Conservation (phyloP, 2,113 vertebrate genomes). For the Ochotona princeps region DNA sequence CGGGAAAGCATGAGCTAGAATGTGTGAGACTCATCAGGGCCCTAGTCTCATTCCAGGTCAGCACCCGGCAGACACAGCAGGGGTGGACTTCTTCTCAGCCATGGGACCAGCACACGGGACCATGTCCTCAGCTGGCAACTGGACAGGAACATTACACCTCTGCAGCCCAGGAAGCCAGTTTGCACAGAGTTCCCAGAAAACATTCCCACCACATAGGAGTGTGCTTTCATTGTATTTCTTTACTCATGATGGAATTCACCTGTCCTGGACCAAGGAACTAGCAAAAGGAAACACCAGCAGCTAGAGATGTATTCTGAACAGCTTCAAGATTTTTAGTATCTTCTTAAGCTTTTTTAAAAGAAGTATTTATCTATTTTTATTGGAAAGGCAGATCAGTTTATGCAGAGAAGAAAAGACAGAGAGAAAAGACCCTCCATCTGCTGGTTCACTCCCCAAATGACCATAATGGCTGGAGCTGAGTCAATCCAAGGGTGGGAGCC, state of each 20-base stretch:
- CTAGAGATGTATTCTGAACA: not conserved
- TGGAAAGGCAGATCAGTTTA: no score
- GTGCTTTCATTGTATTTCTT: not conserved
- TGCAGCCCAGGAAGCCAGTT: not conserved
- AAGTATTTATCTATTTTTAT: no score
- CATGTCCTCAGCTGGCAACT: not conserved
- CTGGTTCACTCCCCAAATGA: no score
- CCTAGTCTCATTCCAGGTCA: slow-evolving; percentile 77
- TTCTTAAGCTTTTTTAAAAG: no score
- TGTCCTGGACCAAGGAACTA: not conserved
- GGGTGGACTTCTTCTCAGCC: not conserved
- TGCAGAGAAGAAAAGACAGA: no score
- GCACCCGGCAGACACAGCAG: slow-evolving; percentile 72
- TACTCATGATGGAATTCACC: not conserved
- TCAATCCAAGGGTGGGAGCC: no score
- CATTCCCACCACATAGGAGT: not conserved
- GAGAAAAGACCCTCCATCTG: no score
- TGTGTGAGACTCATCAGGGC: slow-evolving; percentile 84
- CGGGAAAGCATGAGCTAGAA: slow-evolving; percentile 86
- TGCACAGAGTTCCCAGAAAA: slow-evolving; percentile 9
- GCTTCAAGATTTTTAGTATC: not conserved
- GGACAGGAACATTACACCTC: not conserved
- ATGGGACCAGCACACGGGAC: not conserved
- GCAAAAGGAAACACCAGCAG: no score
- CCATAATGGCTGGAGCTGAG: no score